Base-by-base conservation (phyloP, 2,888 invertebrate genomes). In the Drosophila testacea region DNA sequence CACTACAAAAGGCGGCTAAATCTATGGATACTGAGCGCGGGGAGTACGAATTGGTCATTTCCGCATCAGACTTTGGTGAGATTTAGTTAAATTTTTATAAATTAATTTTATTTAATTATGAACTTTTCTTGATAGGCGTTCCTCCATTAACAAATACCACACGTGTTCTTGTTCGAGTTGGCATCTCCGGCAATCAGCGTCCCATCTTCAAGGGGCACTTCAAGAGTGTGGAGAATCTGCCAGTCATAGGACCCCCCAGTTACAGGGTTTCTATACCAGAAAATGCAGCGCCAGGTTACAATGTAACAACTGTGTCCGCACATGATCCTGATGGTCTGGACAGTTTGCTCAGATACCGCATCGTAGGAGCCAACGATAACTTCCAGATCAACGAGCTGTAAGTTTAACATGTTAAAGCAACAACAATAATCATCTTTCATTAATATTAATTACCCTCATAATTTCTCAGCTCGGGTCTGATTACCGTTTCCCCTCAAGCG, bases 281-380 rank as follows among this genome's bases (percentile, higher is more conserved):
- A 92, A 95, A 96, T 88, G 95, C 96, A 0, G 91, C 93, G 3
- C 92, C 95, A 2, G 96, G 96, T 1, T 94, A 94, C 11, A 95
- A 95, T 91, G 95, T 97, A 0, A 95, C 96, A 0, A 94, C 93
- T 48, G 95, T 96, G 0, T 91, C 94, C 22, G 97, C 97, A 0
- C 95, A 95, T 65, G 97, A 97, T 92, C 96, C 96, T 0, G 97
- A 97, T 91, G 96, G 96, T 0, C 92, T 95, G 11, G 96, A 96
- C 89, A 94, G 94, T 74, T 92, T 95, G 9, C 86, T 96, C 0
- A 94, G 94, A 0, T 96, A 96, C 88, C 94, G 95, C 73, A 95
- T 96, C 61, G 95, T 95, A 28, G 96, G 96, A 0, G 95, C 96
- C 0, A 95, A 95, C 80, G 96, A 96, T 80, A 96, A 96, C 83